A percentile compares a stretch with the other conserved stretches of the same genome.
These are phyloP conservation scores for Drosophila putrida DNA, from an alignment of 2,888 invertebrate species.

Conservation along the genomic window DNA sequence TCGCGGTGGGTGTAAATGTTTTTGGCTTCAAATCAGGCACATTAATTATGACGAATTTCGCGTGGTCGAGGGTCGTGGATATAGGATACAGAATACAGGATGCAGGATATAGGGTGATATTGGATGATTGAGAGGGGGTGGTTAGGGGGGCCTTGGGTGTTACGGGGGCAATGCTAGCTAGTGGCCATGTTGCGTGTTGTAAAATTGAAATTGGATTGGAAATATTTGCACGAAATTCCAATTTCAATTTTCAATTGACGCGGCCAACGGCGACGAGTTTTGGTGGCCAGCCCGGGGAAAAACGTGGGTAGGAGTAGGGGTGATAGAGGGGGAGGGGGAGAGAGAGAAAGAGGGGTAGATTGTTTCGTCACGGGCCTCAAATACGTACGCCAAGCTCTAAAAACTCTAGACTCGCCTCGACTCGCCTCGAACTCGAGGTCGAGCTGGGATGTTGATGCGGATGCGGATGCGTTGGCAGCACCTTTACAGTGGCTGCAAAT, in stretches of 20 bases:
- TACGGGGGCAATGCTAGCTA: constrained; percentile 18
- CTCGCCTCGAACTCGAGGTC: background rate
- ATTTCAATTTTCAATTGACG: constrained; percentile 75
- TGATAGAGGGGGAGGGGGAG: no score
- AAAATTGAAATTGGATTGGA: constrained; percentile 76
- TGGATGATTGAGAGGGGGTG: background rate
- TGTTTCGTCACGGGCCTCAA: constrained; percentile 52
- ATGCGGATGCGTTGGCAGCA: constrained; percentile 44
- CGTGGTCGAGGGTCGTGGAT: background rate
- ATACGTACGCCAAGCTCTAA: constrained; percentile 16
- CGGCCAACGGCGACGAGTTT: constrained; percentile 35
- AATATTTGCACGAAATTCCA: constrained; percentile 76
- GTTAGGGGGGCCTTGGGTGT: background rate
- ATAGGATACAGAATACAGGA: background rate
- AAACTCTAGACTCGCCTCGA: background rate
- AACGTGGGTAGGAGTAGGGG: no score
- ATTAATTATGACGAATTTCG: constrained; percentile 72
- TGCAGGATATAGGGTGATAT: background rate
- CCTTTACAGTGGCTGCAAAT: constrained; percentile 54
- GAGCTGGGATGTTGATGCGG: constrained; percentile 8
- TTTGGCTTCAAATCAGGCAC: constrained; percentile 66
- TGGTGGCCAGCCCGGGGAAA: constrained; percentile 12
- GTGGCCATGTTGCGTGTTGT: constrained; percentile 59
- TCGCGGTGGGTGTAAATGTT: constrained; percentile 40
- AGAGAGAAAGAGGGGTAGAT: constrained; percentile 24